These are phyloP conservation scores for Lucilia cuprina DNA, from an alignment of 1,140 invertebrate genomes.

Conservation along the genomic window DNA sequence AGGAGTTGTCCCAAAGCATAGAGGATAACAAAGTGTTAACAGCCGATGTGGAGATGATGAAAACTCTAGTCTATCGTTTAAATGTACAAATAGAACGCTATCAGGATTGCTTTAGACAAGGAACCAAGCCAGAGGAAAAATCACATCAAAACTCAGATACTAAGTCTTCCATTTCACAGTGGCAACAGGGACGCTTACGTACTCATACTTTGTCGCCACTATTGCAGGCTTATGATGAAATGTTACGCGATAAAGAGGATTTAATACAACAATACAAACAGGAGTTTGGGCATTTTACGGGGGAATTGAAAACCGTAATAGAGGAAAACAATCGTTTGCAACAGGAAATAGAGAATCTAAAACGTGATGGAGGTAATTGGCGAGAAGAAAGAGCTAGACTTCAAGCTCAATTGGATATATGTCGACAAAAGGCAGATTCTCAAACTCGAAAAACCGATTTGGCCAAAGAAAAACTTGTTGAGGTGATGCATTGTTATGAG, in stretches of 20 bases:
- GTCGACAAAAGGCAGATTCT: slow-evolving; percentile 55
- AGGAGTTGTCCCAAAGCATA: slow-evolving; percentile 59
- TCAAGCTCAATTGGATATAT: slow-evolving; percentile 56
- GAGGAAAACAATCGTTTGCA: slow-evolving; percentile 71
- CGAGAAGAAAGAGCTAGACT: slow-evolving; percentile 56
- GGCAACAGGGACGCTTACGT: slow-evolving; percentile 40
- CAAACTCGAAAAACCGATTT: slow-evolving; percentile 63
- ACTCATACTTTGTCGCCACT: slow-evolving; percentile 67
- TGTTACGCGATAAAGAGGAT: slow-evolving; percentile 71
- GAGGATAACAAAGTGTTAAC: slow-evolving; percentile 65
- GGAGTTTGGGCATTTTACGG: slow-evolving; percentile 70
- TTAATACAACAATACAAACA: slow-evolving; percentile 69
- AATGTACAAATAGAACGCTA: slow-evolving; percentile 74
- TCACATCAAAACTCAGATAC: neutral
- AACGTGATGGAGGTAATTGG: slow-evolving; percentile 64
- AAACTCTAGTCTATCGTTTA: slow-evolving; percentile 72
- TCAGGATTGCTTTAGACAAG: slow-evolving; percentile 67
- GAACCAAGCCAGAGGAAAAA: neutral
- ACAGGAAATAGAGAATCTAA: slow-evolving; percentile 66
- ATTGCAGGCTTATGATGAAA: slow-evolving; percentile 73
- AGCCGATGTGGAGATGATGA: slow-evolving; percentile 71
- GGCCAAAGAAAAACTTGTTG: slow-evolving; percentile 69
- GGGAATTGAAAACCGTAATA: slow-evolving; percentile 68
- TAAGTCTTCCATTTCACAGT: slow-evolving; percentile 29
- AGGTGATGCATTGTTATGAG: slow-evolving; percentile 69